Conservation (phyloP, 2,888 invertebrate species). For the Muschampia staudingeri region DNA sequence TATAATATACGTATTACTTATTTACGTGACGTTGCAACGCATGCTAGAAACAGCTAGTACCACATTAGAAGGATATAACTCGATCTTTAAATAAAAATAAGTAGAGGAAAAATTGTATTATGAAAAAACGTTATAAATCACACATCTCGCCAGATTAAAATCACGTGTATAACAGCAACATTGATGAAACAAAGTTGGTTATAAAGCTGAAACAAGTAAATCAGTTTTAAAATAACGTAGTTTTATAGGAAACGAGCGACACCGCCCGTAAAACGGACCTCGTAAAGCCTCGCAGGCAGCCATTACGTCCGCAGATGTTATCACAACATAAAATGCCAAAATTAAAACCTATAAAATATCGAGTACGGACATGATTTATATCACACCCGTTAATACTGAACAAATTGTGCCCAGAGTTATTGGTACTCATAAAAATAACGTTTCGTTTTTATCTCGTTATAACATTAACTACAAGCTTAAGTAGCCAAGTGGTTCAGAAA, state of each 20-base stretch:
- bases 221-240: constrained; percentile 70
- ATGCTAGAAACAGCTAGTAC: too few species aligned
- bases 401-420: constrained; percentile 78
- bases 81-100: too few species aligned
- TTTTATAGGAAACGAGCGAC: constrained; percentile 72
- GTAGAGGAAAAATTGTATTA: too few species aligned
- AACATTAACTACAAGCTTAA: constrained; percentile 18
- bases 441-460: constrained; percentile 42
- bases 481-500: constrained; percentile 4
- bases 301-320: constrained; percentile 86
- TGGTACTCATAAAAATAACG: constrained; percentile 74
- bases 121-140: neutral
- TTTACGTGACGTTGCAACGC: too few species aligned
- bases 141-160: neutral
- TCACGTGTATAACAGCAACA: neutral
- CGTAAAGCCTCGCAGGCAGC: constrained; percentile 79
- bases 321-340: constrained; percentile 79
- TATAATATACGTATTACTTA: too few species aligned
- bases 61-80: too few species aligned
- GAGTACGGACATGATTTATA: constrained; percentile 79
- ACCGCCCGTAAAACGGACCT: constrained; percentile 77
- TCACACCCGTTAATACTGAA: constrained; percentile 74
- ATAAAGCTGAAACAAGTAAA: constrained; percentile 39
- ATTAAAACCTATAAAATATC: constrained; percentile 19
- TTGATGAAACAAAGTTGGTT: neutral